A percentile compares a stretch with the other conserved stretches of the same genome.
These are phyloP conservation scores for Telenomus remus DNA, from an alignment of 1,140 invertebrate species.

Conservation along the genomic window DNA sequence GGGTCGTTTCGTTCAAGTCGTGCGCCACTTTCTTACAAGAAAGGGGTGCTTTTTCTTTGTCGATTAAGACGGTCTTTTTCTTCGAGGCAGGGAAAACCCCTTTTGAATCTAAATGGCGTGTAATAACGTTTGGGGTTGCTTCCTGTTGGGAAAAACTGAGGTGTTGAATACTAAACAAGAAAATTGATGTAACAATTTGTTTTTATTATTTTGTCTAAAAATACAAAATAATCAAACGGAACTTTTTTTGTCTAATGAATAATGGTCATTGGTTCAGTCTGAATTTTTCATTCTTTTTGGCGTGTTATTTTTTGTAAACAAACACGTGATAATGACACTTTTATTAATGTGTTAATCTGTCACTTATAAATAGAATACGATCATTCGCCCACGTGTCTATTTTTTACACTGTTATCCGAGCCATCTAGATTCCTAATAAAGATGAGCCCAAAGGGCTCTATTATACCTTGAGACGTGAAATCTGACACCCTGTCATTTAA, in stretches of 20 bases:
- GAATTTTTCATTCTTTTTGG: too few relatives aligned
- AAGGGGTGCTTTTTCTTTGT: conserved; percentile 28
- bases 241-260: too few relatives aligned
- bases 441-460: conserved; percentile 4
- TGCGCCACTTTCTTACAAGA: conserved; percentile 29
- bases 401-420: background rate
- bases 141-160: conserved; percentile 19
- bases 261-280: too few relatives aligned
- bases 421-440: background rate
- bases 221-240: too few relatives aligned
- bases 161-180: conserved; percentile 6
- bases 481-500: conserved; percentile 4
- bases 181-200: background rate
- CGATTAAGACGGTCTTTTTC: conserved; percentile 43
- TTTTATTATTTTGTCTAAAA: too few relatives aligned
- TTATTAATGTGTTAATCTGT: too few relatives aligned
- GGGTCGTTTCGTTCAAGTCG: conserved; percentile 33
- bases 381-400: background rate
- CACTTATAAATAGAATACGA: too few relatives aligned
- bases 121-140: conserved; percentile 19
- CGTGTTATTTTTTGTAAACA: too few relatives aligned
- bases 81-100: background rate
- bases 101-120: conserved; percentile 36
- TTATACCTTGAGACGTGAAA: background rate
- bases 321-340: too few relatives aligned